Conservation (phyloP, 2,797 vertebrate species). For the Echiichthys vipera region DNA sequence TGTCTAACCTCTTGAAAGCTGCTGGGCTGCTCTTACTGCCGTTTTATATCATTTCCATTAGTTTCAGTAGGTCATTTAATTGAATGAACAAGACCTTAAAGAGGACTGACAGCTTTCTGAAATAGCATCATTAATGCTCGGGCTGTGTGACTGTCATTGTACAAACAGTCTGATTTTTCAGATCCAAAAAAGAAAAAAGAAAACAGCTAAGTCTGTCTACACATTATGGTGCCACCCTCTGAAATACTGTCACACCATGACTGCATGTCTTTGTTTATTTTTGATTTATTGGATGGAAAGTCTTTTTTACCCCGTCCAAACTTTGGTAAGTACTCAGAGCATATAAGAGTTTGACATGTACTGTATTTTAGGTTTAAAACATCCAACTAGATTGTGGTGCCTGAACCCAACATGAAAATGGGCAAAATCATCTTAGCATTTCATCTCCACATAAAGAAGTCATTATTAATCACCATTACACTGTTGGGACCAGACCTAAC, state of each 20-base stretch:
- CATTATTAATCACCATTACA: neutral
- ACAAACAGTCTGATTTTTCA: constrained; percentile 32
- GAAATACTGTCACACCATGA: constrained; percentile 45
- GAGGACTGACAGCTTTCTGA: constrained; percentile 33
- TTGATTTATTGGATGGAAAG: constrained; percentile 30
- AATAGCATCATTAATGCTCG: constrained; percentile 25
- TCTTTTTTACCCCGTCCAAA: constrained; percentile 39
- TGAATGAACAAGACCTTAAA: constrained; percentile 29
- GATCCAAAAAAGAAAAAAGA: constrained; percentile 15
- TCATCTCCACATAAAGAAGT: neutral
- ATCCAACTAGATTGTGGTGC: too few relatives aligned
- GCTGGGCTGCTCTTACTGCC: constrained; percentile 7
- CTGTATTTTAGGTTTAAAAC: constrained; percentile 1
- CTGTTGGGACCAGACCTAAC: too few relatives aligned
- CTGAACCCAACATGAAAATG: neutral
- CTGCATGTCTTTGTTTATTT: constrained; percentile 34
- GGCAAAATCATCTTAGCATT: neutral
- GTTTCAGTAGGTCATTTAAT: constrained; percentile 30
- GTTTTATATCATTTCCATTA: constrained; percentile 39
- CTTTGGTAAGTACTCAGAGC: constrained; percentile 26
- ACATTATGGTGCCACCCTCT: constrained; percentile 57
- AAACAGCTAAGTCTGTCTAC: constrained; percentile 50
- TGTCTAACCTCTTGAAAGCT: constrained; percentile 25
- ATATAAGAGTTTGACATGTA: constrained; percentile 1
- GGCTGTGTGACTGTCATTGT: constrained; percentile 15